These are phyloP conservation scores for Chloromyia formosa DNA, from an alignment of 2,888 invertebrate genomes.

Conservation along the genomic window DNA sequence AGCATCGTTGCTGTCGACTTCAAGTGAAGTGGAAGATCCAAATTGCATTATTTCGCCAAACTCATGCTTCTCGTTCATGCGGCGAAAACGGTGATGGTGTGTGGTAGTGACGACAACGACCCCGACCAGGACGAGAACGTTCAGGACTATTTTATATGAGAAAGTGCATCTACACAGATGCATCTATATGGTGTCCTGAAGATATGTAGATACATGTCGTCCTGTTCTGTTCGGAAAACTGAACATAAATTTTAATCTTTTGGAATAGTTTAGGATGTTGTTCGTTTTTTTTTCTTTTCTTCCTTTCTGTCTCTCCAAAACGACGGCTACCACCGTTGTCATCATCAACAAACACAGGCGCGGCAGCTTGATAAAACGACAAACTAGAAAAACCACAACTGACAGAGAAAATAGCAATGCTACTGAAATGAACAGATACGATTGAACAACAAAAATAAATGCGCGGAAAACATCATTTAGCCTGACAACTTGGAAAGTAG, in stretches of 20 bases:
- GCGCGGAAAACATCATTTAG: conserved; percentile 31
- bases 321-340: no score
- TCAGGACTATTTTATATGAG: not conserved
- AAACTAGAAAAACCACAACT: conserved; percentile 7
- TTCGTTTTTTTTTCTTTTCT: not conserved
- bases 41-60: conserved; percentile 39
- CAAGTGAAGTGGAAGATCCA: conserved; percentile 36
- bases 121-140: no score
- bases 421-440: conserved; percentile 17
- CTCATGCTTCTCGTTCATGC: not conserved
- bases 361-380: not conserved
- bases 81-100: not conserved
- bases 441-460: conserved; percentile 22
- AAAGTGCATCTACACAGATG: conserved; percentile 11
- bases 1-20: conserved; percentile 4
- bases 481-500: conserved; percentile 4
- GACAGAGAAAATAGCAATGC: conserved; percentile 19
- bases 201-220: conserved; percentile 21
- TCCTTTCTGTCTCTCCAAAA: no score
- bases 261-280: conserved; percentile 38
- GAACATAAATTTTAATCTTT: conserved; percentile 43
- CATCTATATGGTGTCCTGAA: conserved; percentile 5
- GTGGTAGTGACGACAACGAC: no score
- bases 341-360: no score
- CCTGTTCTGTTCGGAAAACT: conserved; percentile 30